Conservation (phyloP, 2,888 invertebrate genomes). For the Trissonchulus latispiculum region DNA sequence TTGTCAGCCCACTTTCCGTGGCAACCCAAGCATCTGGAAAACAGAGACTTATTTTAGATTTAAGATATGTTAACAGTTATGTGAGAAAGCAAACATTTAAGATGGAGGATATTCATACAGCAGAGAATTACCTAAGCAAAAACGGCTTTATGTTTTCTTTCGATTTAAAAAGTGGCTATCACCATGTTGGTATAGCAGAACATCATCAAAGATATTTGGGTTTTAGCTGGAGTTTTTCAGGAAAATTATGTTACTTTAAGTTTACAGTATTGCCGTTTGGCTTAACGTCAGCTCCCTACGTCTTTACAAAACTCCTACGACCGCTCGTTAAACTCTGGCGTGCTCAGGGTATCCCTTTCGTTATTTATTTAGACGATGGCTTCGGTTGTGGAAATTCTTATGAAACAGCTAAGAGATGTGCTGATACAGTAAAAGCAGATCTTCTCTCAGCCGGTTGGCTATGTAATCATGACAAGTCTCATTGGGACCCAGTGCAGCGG, state of each 20-base stretch:
- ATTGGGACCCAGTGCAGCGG: background rate
- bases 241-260: background rate
- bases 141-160: slow-evolving; percentile 16
- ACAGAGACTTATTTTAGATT: background rate
- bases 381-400: background rate
- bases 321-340: slow-evolving; percentile 17
- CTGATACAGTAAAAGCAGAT: background rate
- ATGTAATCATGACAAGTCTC: background rate
- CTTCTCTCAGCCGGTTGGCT: background rate
- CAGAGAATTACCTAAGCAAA: background rate
- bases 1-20: background rate
- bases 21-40: background rate
- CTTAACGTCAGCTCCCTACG: slow-evolving; percentile 11
- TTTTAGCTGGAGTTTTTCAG: background rate
- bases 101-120: background rate
- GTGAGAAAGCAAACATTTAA: background rate
- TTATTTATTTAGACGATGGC: slow-evolving; percentile 19
- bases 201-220: slow-evolving; percentile 9
- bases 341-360: slow-evolving; percentile 5
- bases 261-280: slow-evolving; percentile 22
- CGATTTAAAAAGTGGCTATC: slow-evolving; percentile 21
- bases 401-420: background rate
- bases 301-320: slow-evolving; percentile 19
- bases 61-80: background rate
- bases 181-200: slow-evolving; percentile 14